Percentiles rank a stretch among this genome's conserved stretches.
Evolutionary conservation across 2,888 invertebrate genomes (phyloP).

Genomic region (Entomobrya proxima): DNA sequence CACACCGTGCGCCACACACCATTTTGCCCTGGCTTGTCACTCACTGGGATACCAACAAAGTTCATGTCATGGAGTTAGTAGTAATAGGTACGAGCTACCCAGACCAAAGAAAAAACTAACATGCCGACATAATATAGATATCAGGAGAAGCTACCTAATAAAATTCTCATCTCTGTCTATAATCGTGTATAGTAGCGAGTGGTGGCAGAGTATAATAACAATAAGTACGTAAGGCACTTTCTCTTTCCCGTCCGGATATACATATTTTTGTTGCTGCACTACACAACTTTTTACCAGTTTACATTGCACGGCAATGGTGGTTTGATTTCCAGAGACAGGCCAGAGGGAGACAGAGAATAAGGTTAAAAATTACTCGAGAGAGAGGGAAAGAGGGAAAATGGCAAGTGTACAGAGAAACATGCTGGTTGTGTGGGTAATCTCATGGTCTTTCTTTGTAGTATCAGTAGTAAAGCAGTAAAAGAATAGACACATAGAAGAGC

Average conservation of each 20-base stretch:
- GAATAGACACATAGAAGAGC: background rate
- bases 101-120: background rate
- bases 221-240: background rate
- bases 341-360: background rate
- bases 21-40: background rate
- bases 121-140: background rate
- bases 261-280: no score
- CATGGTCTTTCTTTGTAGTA: slow-evolving; percentile 5
- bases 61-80: background rate
- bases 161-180: background rate
- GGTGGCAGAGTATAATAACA: background rate
- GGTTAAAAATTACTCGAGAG: slow-evolving; percentile 1
- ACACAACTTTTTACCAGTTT: background rate
- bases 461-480: background rate
- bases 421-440: background rate
- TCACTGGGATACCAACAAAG: background rate
- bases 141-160: background rate
- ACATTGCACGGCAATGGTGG: background rate
- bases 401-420: no score
- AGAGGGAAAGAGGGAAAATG: background rate
- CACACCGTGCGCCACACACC: background rate
- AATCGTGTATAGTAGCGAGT: no score
- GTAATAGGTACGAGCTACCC: background rate
- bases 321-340: background rate
- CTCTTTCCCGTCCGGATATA: background rate